Evolutionary conservation across 2,113 vertebrate species (phyloP).

Genomic region (Pelmatolapia mariae): DNA sequence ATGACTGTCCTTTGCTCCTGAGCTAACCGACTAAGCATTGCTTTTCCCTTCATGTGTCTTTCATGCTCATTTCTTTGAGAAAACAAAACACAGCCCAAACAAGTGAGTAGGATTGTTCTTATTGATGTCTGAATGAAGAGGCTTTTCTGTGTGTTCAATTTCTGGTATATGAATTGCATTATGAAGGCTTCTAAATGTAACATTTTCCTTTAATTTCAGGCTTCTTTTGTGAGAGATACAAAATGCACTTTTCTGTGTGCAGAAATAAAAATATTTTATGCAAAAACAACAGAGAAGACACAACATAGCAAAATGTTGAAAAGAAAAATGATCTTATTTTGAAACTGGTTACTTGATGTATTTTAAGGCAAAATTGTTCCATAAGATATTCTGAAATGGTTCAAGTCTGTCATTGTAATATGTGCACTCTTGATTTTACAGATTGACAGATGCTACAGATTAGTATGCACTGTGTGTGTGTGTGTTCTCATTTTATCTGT

Average conservation of each 20-base stretch:
- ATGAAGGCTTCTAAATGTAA: background rate
- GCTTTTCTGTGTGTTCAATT: background rate
- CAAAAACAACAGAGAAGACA: background rate
- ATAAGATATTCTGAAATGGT: background rate
- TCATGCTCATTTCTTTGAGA: background rate
- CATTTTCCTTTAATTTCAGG: background rate
- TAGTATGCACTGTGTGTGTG: background rate
- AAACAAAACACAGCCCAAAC: background rate
- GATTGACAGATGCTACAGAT: background rate
- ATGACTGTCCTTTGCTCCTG: constrained; percentile 40
- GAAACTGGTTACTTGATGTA: background rate
- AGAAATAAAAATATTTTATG: background rate
- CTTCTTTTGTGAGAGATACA: background rate
- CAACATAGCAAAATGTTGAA: background rate
- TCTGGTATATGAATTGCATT: background rate
- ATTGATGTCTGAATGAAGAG: background rate
- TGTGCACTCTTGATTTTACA: background rate
- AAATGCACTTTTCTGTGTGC: background rate
- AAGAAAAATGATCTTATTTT: background rate
- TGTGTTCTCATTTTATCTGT: background rate
- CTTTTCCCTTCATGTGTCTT: background rate
- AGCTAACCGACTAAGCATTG: constrained; percentile 27
- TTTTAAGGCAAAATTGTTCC: background rate
- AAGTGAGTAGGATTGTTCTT: background rate
- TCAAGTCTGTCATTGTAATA: background rate